A percentile compares a stretch with the other conserved stretches of the same genome.
These are phyloP conservation scores for Sclerurus mexicanus DNA, from an alignment of 2,113 vertebrate species.

Conservation along the genomic window DNA sequence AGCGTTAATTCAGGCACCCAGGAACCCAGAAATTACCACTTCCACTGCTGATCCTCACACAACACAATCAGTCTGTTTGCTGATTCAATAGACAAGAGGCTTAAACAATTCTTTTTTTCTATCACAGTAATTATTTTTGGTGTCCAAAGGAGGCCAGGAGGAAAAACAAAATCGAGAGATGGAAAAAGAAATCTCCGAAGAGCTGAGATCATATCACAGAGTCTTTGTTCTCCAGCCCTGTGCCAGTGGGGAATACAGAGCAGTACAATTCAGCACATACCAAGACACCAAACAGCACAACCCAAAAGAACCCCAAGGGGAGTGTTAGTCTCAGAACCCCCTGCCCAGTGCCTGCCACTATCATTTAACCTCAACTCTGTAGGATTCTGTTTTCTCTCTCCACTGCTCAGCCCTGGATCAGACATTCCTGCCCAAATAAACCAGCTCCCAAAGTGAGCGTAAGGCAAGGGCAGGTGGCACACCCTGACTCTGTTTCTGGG, in stretches of 20 bases:
- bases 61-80: not conserved
- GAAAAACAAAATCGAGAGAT: not conserved
- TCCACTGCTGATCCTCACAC: not conserved
- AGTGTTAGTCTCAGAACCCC: fast-evolving
- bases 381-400: not conserved
- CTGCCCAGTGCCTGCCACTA: not conserved
- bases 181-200: not conserved
- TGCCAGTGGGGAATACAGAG: not conserved
- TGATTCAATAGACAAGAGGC: not conserved
- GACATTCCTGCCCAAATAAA: too few relatives aligned
- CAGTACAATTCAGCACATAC: not conserved
- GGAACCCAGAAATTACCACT: not conserved
- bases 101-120: not conserved
- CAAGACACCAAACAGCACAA: not conserved
- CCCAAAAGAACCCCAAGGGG: not conserved
- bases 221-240: not conserved
- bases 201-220: not conserved
- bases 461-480: not conserved
- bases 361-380: not conserved
- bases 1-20: not conserved
- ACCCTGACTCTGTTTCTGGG: not conserved
- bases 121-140: not conserved
- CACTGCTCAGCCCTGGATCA: not conserved
- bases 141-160: not conserved
- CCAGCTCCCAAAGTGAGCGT: not conserved